A percentile compares a stretch with the other conserved stretches of the same genome.
phyloP scores from a whole-genome alignment of 2,113 vertebrate species.

The Acrocephalus kingi region DNA sequence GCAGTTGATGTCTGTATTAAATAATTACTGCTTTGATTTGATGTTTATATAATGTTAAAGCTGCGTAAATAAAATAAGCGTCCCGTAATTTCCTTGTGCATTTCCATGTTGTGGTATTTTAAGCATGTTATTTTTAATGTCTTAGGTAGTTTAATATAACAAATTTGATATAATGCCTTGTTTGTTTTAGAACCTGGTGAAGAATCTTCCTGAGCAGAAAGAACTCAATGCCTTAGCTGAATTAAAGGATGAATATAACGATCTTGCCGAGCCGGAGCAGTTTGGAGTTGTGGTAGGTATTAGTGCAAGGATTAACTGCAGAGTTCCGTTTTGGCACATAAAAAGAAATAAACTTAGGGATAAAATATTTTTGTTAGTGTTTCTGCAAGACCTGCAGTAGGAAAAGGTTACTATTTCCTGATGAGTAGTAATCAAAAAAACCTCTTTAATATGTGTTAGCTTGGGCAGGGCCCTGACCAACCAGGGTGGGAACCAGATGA shows the following conservation, averaged over 20 bases:
- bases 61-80: not conserved
- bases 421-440: not conserved
- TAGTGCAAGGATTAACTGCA: not conserved
- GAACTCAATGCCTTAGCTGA: slow-evolving; percentile 88
- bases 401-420: not conserved
- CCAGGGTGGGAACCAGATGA: too few species aligned
- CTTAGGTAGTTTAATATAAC: not conserved
- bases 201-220: slow-evolving; percentile 95
- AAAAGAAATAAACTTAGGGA: slow-evolving; percentile 2
- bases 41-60: not conserved
- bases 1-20: slow-evolving; percentile 20
- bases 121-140: not conserved
- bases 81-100: not conserved
- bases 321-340: not conserved
- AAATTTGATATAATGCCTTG: slow-evolving; percentile 9
- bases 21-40: slow-evolving; percentile 44
- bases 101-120: slow-evolving; percentile 32
- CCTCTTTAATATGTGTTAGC: not conserved
- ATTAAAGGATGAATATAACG: slow-evolving; percentile 90
- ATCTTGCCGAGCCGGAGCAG: slow-evolving; percentile 94
- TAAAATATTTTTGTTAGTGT: not conserved
- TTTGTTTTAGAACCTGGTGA: slow-evolving; percentile 89
- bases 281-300: slow-evolving; percentile 96
- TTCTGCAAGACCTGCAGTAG: not conserved
- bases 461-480: not conserved